phyloP scores from a whole-genome alignment of 2,797 vertebrate genomes.

The Uromys caudimaculatus region DNA sequence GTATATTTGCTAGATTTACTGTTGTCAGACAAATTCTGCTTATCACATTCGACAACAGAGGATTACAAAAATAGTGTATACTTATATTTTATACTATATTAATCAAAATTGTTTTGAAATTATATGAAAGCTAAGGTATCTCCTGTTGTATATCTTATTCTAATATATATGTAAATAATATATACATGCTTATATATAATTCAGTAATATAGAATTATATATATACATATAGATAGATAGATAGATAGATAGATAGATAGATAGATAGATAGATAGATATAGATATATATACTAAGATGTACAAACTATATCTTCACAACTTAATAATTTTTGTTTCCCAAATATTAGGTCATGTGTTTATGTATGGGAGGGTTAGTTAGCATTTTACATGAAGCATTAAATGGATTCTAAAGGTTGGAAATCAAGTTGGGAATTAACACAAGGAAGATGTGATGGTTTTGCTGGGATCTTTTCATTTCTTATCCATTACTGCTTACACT shows the following conservation, averaged over 20 bases:
- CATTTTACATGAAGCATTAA: rapidly evolving
- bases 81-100: slow-evolving; percentile 29
- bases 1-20: background rate
- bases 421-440: background rate
- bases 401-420: background rate
- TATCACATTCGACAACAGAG: background rate
- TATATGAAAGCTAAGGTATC: slow-evolving; percentile 27
- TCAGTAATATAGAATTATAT: background rate
- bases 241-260: too few relatives aligned
- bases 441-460: background rate
- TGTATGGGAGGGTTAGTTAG: background rate
- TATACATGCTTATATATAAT: background rate
- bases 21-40: background rate
- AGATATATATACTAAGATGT: background rate
- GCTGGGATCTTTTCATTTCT: background rate
- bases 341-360: background rate
- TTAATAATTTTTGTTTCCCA: background rate
- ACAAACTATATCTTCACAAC: slow-evolving; percentile 33
- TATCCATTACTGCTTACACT: background rate
- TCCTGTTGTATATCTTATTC: background rate
- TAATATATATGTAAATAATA: background rate
- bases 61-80: slow-evolving; percentile 51
- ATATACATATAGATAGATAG: too few relatives aligned
- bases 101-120: slow-evolving; percentile 68
- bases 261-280: too few relatives aligned